Conservation (phyloP, 2,888 invertebrate species). For the Tholera decimalis region DNA sequence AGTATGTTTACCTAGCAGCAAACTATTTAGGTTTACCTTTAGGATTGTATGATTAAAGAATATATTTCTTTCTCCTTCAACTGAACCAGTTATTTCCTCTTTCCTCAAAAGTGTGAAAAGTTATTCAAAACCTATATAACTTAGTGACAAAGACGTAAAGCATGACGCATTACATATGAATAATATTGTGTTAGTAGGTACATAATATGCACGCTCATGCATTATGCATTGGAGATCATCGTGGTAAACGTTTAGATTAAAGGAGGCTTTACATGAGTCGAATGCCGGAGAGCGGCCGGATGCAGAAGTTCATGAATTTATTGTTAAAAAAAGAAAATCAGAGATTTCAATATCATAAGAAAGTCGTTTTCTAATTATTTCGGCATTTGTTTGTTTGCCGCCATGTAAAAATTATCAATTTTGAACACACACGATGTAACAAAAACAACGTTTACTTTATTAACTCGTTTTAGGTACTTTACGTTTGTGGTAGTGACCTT, state of each 20-base stretch:
- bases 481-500: too few relatives aligned
- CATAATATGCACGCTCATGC: conserved; percentile 80
- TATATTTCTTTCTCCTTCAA: background rate
- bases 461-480: too few relatives aligned
- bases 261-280: conserved; percentile 56
- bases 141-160: conserved; percentile 50
- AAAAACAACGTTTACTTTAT: too few relatives aligned
- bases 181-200: conserved; percentile 64
- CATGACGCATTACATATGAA: conserved; percentile 60
- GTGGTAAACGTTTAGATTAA: conserved; percentile 73
- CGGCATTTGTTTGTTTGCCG: too few relatives aligned
- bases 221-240: conserved; percentile 84
- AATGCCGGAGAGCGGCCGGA: conserved; percentile 37
- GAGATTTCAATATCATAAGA: too few relatives aligned
- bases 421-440: too few relatives aligned
- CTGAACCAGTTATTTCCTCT: conserved; percentile 7
- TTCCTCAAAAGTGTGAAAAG: conserved; percentile 28
- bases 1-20: too few relatives aligned
- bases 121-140: conserved; percentile 44
- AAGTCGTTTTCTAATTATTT: too few relatives aligned
- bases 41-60: too few relatives aligned
- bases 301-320: background rate
- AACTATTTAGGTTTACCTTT: too few relatives aligned
- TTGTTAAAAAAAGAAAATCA: too few relatives aligned
- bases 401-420: too few relatives aligned